phyloP scores from a whole-genome alignment of 2,797 vertebrate genomes.

The Dermochelys coriacea region DNA sequence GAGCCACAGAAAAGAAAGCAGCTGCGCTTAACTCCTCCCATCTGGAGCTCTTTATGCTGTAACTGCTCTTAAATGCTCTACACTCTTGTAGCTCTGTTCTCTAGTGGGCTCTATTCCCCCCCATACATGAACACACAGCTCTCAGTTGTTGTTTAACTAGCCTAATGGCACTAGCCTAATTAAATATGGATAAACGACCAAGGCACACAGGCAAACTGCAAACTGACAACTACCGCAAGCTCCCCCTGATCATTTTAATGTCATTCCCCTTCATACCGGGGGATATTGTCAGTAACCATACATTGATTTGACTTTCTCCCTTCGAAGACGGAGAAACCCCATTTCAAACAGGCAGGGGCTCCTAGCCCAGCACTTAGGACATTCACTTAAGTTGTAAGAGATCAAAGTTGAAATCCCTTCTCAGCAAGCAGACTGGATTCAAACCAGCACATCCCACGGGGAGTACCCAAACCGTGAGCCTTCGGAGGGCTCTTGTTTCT shows the following conservation, averaged over 20 bases:
- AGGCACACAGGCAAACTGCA: neutral
- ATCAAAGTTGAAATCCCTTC: neutral
- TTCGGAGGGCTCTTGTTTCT: neutral
- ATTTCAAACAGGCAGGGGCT: neutral
- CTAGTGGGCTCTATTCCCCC: neutral
- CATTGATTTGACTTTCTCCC: neutral
- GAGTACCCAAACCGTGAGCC: neutral
- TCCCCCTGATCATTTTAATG: neutral
- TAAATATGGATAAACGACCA: constrained; percentile 29
- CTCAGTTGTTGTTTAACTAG: constrained; percentile 18
- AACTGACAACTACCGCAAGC: neutral
- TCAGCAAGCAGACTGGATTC: neutral
- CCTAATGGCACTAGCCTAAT: neutral
- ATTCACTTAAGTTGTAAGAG: neutral
- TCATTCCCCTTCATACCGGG: neutral
- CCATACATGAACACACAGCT: neutral
- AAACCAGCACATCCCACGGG: neutral
- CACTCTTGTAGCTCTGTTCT: constrained; percentile 16
- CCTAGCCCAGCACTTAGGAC: neutral
- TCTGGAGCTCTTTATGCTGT: neutral
- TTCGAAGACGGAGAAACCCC: neutral
- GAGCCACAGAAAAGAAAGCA: constrained; percentile 3
- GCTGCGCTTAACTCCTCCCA: neutral
- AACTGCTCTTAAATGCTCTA: constrained; percentile 22
- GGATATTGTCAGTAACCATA: neutral